Base-by-base conservation (phyloP, 2,888 invertebrate species). In the Elmis aenea region DNA sequence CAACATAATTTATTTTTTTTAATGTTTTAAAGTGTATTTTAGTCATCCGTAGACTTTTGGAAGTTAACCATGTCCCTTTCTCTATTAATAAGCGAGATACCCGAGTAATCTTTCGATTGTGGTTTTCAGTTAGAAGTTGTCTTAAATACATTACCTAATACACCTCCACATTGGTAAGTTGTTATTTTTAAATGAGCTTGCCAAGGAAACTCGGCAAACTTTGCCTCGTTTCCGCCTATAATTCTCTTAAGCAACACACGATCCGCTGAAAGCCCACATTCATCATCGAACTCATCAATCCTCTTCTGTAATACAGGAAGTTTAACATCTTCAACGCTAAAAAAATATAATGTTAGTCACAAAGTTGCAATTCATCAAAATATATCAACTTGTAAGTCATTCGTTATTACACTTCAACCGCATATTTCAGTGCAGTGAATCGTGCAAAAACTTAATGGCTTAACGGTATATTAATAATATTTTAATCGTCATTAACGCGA, bases 171-270 rank as follows among this genome's bases (percentile, higher is more conserved):
- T 56, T 88, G 88, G 57, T 82, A 88, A 50, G 85, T 82, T 0
- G 81, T 79, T 50, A 88, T 86, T 57, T 88, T 77, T 42, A 89
- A 83, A 53, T 88, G 88, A 0, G 85, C 86, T 61, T 88, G 88
- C 88, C 88, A 89, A 0, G 89, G 88, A 57, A 85, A 85, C 68
- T 86, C 86, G 0, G 80, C 83, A 53, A 76, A 86, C 47, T 75
- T 71, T 0, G 88, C 88, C 48, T 85, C 83, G 2, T 83, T 70
- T 0, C 89, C 88, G 1, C 89, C 89, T 23, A 89, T 86, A 42
- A 89, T 88, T 30, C 88, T 70, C 61, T 85, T 86, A 57, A 81
- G 80, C 12, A 78, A 72, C 50, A 50, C 55, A 45, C 56, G 65
- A 57, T 67, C 70, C 1, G 77, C 70, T 0, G 85, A 79, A 8